These are phyloP conservation scores for Anser cygnoides DNA, from an alignment of 2,113 vertebrate species.

Conservation along the genomic window DNA sequence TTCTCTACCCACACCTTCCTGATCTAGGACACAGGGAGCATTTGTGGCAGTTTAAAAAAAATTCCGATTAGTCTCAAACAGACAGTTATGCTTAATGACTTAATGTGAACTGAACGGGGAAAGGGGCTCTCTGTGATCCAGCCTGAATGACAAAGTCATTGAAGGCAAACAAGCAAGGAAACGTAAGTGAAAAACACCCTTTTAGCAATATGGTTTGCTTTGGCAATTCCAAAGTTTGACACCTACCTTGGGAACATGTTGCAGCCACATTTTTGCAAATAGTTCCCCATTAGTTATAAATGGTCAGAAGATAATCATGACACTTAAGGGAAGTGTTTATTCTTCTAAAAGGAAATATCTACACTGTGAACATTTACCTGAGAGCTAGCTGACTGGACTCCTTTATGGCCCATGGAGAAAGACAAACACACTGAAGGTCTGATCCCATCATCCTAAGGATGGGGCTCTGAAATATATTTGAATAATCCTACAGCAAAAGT, in stretches of 20 bases:
- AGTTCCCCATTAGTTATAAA: not conserved
- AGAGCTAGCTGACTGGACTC: not conserved
- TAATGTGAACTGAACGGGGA: not conserved
- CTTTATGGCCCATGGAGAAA: not conserved
- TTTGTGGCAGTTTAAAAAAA: not conserved
- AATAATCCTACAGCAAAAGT: not conserved
- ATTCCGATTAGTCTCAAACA: not conserved
- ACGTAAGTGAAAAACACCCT: not conserved
- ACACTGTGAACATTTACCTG: not conserved
- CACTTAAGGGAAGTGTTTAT: not conserved
- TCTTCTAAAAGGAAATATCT: not conserved
- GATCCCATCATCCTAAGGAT: not conserved
- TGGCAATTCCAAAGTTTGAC: not conserved
- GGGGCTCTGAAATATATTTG: not conserved
- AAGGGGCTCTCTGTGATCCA: not conserved
- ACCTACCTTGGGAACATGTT: not conserved
- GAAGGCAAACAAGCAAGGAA: not conserved
- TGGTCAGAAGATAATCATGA: not conserved
- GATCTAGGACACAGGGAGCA: not conserved
- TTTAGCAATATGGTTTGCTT: not conserved
- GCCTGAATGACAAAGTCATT: not conserved
- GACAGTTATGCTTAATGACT: not conserved
- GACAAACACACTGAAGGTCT: not conserved
- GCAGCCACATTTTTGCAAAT: not conserved
- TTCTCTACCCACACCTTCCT: not conserved